These are phyloP conservation scores for human DNA, from an alignment of 2,113 vertebrate genomes.

Conservation along the genomic window GRCh38 chr5:24602501-24603000, in stretches of 20 bases:
- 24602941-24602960: not conserved
- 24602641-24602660: not conserved
- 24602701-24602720: not conserved
- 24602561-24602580: not conserved
- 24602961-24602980: not conserved
- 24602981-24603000: not conserved
- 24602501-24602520: not conserved
- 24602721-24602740: not conserved
- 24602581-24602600: not conserved
- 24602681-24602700: not conserved
- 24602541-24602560: not conserved
- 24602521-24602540: not conserved
- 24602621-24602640: not conserved
- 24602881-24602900: not conserved
- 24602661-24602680: not conserved
- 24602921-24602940: not conserved
- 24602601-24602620: not conserved
- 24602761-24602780: accelerated
- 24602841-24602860: not conserved
- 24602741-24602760: not conserved
- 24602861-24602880: not conserved
- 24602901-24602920: not conserved
- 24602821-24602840: not conserved
- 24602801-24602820: not conserved
- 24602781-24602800: not conserved